Evolutionary conservation across 2,888 invertebrate species (phyloP), one percentile per base, ranked within the genome.

Genomic region (Amphipoea oculea): DNA sequence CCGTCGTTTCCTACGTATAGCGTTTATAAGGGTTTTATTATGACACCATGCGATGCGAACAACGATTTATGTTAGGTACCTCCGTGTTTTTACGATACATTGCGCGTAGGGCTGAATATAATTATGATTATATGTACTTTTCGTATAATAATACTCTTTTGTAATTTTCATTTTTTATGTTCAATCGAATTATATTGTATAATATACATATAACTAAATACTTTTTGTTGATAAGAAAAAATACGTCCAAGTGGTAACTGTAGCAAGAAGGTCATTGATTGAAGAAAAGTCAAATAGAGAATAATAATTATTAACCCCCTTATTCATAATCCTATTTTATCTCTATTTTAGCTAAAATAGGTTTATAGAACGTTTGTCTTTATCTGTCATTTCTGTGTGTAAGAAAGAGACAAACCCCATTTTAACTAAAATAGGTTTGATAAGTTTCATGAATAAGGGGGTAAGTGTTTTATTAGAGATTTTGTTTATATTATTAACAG

Each of bases 1-100:
- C 73, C 78, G 80, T 69, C 72, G 73, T 86, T 83, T 86, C 83
- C 81, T 76, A 76, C 82, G 74, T 79, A 79, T 76, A 81, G 78
- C 87, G 88, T 85, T 88, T 88, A 88, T 88, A 86, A 75, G 84
- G 85, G 83, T 86, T 85, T 85, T 86, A 85, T 85, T 86, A 77
- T 81, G 74, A 86, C 80, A 80, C 68, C 54, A 36, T 70, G 40
- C 68, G 62, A 73, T 65, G 45, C 62, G 57, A 73, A 80, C 66
- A 69, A 72, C 65, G 29, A 68, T 78, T 84, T 75, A 81, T 51
- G 57, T 77, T 29, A 71, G 54, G 23, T 48, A 23, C 12, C 40
- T 65, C 5, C 23, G 14, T 20, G 11, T 74, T 74, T 84, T 73
- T 51, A 48, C 48, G 29, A 65, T 48, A 66, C 20, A 45, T 48